Evolutionary conservation across 2,113 vertebrate genomes (phyloP).

Genomic region (Ptyas mucosa): DNA sequence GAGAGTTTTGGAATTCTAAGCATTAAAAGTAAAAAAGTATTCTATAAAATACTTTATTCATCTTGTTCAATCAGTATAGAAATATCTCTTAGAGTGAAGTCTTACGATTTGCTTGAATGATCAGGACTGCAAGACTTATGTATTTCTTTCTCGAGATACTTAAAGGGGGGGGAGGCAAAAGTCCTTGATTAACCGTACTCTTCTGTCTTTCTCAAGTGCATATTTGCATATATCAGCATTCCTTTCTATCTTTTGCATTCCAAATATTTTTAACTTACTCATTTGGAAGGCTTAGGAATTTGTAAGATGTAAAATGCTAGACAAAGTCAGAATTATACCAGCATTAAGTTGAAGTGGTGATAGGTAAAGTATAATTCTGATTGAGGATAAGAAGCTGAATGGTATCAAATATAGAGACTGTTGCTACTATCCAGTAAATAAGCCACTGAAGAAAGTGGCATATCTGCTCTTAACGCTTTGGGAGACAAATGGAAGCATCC

Average conservation of each 20-base stretch:
- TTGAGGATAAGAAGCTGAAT: neutral
- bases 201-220: neutral
- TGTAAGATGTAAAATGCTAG: neutral
- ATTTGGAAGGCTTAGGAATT: neutral
- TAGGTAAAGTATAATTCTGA: neutral
- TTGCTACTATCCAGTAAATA: neutral
- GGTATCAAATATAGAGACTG: neutral
- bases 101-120: neutral
- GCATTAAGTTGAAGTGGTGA: neutral
- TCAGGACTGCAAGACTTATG: neutral
- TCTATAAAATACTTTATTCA: neutral
- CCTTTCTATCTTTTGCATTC: neutral
- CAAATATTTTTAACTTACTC: neutral
- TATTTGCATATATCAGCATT: constrained; percentile 1
- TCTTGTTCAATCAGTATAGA: neutral
- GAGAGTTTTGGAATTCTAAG: neutral
- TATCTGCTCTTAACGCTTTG: neutral
- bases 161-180: neutral
- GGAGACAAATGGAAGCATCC: neutral
- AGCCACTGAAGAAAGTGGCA: neutral
- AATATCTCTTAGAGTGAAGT: neutral
- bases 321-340: neutral
- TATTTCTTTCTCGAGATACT: neutral
- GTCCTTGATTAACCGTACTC: neutral
- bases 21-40: neutral